These are phyloP conservation scores for Crocallis elinguaria DNA, from an alignment of 2,888 invertebrate species.

Conservation along the genomic window DNA sequence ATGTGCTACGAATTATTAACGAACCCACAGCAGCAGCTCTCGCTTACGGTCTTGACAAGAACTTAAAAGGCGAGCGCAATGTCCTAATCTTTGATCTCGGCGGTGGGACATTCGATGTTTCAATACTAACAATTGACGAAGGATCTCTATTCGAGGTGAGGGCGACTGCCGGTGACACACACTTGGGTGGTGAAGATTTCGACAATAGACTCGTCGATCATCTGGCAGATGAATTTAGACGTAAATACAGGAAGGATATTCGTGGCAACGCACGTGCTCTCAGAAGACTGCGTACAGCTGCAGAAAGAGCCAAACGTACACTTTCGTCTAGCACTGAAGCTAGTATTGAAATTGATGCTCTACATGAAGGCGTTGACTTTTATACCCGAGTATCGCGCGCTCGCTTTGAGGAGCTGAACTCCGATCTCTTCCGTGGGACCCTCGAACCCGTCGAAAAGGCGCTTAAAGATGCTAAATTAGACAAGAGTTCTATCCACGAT, in stretches of 20 bases:
- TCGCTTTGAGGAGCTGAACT: constrained; percentile 90
- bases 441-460: constrained; percentile 92
- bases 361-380: constrained; percentile 88
- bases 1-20: constrained; percentile 92
- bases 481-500: constrained; percentile 90
- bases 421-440: constrained; percentile 89
- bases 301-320: constrained; percentile 91
- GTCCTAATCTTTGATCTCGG: constrained; percentile 88
- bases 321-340: constrained; percentile 91
- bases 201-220: constrained; percentile 87
- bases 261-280: constrained; percentile 87
- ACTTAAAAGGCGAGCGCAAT: constrained; percentile 86
- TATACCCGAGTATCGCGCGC: constrained; percentile 89
- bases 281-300: constrained; percentile 89
- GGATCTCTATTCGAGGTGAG: constrained; percentile 90
- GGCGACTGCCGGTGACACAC: constrained; percentile 93
- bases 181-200: constrained; percentile 91
- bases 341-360: constrained; percentile 89
- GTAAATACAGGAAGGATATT: constrained; percentile 89
- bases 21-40: constrained; percentile 92
- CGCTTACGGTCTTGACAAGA: constrained; percentile 89
- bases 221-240: constrained; percentile 88
- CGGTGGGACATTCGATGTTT: constrained; percentile 91
- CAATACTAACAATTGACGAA: constrained; percentile 92
- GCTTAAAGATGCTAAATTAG: constrained; percentile 90